Base-by-base conservation (phyloP, 2,888 invertebrate genomes). In the Chorisops tibialis region DNA sequence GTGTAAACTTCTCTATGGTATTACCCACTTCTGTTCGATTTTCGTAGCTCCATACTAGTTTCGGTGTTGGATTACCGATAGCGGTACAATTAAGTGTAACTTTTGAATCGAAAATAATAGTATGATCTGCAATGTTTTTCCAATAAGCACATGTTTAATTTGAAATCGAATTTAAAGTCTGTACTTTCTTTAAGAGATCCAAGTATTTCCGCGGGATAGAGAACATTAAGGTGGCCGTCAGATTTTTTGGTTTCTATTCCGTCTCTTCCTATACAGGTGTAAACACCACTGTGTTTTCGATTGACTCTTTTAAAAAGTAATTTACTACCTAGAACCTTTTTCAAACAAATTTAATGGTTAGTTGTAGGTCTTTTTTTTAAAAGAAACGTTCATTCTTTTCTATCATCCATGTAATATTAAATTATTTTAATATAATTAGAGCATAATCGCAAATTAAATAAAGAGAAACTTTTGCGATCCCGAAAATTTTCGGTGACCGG, bases 251-350 rank as follows among this genome's bases (percentile, higher is more conserved):
- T 79, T 1, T 85, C 86, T 0, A 83, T 84, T 0, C 77, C 75
- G 73, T 86, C 87, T n/a, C 78, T 75, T 0, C 82, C 85, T 1
- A 81, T 77, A 68, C 87, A 88, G 0, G 81, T 80, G 71, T 84
- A 87, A 1, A 76, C 75, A 0, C 83, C 67, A 14, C 14, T 35
- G 16, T 45, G 30, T 16, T 18, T 16, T 11, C 51, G 37, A 51
- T 37, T 35, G 1, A 51, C 51, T 12, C 7, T 14, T 1, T 19
- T 18, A 16, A 51, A 12, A 11, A 16, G 14, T 18, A 51, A 5
- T 3, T 16, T 37, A 4, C 19, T 16, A 3, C 7, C 19, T 37
- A 12, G 12, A 51, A 51, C 19, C 51, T 50, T n/a, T 35, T 14
- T 14, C n/a, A 30, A 35, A 14, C 11, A 35, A 30, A 30, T 30